phyloP scores from a whole-genome alignment of 1,140 invertebrate species.

The Philopotamus ludificatus region DNA sequence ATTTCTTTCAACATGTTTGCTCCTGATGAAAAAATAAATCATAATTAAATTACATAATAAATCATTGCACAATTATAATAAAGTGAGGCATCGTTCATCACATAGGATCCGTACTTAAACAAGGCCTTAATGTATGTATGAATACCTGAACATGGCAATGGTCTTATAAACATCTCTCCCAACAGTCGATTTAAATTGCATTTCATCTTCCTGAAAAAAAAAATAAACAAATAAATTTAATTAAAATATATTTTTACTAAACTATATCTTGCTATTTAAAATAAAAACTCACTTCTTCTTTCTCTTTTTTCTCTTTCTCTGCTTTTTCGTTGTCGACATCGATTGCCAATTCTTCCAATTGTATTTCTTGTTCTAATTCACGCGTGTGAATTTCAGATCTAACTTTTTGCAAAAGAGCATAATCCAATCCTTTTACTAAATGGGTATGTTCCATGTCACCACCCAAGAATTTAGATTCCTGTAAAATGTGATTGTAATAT shows the following conservation, averaged over 20 bases:
- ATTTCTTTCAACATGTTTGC: conserved; percentile 75
- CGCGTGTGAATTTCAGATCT: conserved; percentile 77
- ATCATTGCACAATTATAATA: neutral
- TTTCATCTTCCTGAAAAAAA: conserved; percentile 65
- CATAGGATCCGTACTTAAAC: neutral
- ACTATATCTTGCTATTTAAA: no score
- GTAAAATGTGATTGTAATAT: conserved; percentile 34
- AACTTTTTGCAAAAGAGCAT: conserved; percentile 97
- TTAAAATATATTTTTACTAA: no score
- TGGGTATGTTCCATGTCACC: conserved; percentile 99
- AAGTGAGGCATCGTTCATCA: neutral
- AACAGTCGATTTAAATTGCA: conserved; percentile 77
- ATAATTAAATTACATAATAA: neutral
- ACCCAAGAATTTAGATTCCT: conserved; percentile 98
- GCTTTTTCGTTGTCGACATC: conserved; percentile 59
- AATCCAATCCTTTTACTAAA: conserved; percentile 99
- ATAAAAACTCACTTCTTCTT: conserved; percentile 51
- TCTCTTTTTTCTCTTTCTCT: conserved; percentile 63
- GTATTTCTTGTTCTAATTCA: conserved; percentile 81
- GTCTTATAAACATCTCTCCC: conserved; percentile 75
- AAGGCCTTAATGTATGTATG: conserved; percentile 8
- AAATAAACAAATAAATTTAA: conserved; percentile 3
- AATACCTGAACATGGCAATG: conserved; percentile 59
- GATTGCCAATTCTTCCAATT: conserved; percentile 70
- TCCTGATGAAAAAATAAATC: neutral